These are phyloP conservation scores for Drosophila nikananu DNA, from an alignment of 1,140 invertebrate genomes.

Conservation along the genomic window DNA sequence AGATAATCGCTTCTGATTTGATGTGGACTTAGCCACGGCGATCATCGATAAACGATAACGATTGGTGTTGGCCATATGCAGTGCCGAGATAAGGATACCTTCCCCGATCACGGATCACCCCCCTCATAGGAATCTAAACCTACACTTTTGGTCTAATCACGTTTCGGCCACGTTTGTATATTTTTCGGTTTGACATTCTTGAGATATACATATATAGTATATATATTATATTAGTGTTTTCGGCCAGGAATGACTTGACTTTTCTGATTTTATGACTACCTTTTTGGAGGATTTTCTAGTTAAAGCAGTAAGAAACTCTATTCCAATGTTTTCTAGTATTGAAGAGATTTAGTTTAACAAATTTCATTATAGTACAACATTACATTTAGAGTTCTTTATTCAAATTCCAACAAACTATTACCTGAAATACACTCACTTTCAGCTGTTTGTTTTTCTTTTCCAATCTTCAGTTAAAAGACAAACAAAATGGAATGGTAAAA, in stretches of 20 bases:
- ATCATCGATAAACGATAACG: constrained; percentile 32
- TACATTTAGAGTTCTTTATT: neutral
- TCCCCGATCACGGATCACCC: neutral
- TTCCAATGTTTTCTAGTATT: too few species aligned
- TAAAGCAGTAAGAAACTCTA: neutral
- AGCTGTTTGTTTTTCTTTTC: too few species aligned
- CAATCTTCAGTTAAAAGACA: constrained; percentile 2
- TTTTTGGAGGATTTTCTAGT: accelerated
- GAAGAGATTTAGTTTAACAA: neutral
- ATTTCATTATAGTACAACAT: neutral
- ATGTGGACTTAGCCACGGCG: constrained; percentile 46
- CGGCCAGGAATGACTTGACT: neutral
- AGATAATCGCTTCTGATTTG: constrained; percentile 40
- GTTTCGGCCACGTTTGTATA: constrained; percentile 28
- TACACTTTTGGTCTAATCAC: constrained; percentile 6
- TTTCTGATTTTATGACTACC: too few species aligned
- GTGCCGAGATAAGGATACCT: constrained; percentile 16
- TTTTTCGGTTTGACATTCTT: neutral
- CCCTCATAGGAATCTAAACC: neutral
- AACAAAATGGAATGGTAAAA: constrained; percentile 33
- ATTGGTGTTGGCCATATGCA: too few species aligned
- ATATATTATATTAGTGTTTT: neutral
- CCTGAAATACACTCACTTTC: too few species aligned
- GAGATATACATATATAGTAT: neutral
- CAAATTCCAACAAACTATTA: neutral